Evolutionary conservation across 2,888 invertebrate species (phyloP).

Genomic region (Antitype chi): DNA sequence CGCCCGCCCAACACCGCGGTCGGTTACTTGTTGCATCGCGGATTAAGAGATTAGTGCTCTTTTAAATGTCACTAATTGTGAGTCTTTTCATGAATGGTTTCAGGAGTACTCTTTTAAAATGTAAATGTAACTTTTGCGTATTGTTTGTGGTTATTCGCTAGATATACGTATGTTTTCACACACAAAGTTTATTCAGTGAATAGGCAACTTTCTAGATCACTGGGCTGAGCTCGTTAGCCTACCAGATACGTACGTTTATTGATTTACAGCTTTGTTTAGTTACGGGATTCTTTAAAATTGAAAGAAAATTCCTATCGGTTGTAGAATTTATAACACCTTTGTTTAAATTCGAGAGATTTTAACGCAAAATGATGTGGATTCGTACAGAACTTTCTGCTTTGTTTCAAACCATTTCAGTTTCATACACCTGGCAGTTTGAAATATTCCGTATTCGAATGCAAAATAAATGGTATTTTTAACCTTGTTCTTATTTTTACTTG

Average conservation of each 20-base stretch:
- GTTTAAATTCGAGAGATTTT: conserved; percentile 33
- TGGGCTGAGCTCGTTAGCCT: conserved; percentile 52
- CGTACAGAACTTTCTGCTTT: conserved; percentile 29
- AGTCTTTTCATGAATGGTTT: conserved; percentile 69
- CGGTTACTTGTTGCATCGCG: conserved; percentile 86
- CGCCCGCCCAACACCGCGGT: conserved; percentile 72
- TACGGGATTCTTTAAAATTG: conserved; percentile 43
- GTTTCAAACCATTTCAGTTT: conserved; percentile 23
- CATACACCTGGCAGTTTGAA: conserved; percentile 4
- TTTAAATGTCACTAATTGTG: conserved; percentile 81
- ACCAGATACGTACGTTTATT: conserved; percentile 60
- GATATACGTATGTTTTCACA: conserved; percentile 23
- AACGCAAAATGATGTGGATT: conserved; percentile 5
- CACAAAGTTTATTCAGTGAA: conserved; percentile 58
- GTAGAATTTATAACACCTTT: conserved; percentile 45
- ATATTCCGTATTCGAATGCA: conserved; percentile 19
- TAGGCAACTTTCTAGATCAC: conserved; percentile 57
- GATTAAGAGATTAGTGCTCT: conserved; percentile 79
- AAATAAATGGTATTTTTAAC: conserved; percentile 29
- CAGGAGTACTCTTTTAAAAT: conserved; percentile 25
- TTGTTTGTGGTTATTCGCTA: conserved; percentile 30
- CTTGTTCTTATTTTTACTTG: conserved; percentile 21
- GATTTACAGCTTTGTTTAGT: conserved; percentile 55
- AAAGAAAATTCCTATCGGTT: conserved; percentile 45
- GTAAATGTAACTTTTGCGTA: conserved; percentile 21